Conservation (phyloP, 2,888 invertebrate species). For the Capitulum mitella region DNA sequence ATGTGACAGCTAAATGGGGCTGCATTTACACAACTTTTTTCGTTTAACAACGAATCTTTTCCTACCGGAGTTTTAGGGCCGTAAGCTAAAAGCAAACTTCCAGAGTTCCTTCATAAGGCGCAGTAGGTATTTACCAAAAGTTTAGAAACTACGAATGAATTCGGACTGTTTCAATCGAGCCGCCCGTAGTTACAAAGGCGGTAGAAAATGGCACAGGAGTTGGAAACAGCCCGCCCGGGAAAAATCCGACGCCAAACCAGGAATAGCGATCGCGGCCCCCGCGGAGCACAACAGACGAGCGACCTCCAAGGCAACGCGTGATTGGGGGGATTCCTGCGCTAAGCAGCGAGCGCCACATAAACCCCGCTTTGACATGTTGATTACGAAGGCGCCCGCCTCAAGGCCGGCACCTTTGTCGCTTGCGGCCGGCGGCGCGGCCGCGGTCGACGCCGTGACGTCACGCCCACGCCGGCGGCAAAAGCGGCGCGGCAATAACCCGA, state of each 20-base stretch:
- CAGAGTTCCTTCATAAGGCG: not conserved
- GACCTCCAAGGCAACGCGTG: not conserved
- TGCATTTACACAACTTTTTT: not conserved
- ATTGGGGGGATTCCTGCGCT: too few species aligned
- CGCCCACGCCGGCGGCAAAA: not conserved
- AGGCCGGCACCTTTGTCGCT: too few species aligned
- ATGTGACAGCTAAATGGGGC: not conserved
- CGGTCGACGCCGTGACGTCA: not conserved
- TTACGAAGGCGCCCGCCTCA: not conserved
- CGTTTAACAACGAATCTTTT: not conserved
- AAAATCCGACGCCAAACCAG: not conserved
- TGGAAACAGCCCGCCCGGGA: not conserved
- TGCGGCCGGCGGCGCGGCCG: not conserved
- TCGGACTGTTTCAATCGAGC: not conserved
- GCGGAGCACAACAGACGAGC: not conserved
- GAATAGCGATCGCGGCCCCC: not conserved
- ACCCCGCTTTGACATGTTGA: not conserved
- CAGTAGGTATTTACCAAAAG: not conserved
- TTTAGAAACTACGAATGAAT: constrained; percentile 4
- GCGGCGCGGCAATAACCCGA: constrained; percentile 12
- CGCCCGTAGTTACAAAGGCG: not conserved
- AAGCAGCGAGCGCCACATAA: too few species aligned
- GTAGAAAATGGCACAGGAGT: not conserved
- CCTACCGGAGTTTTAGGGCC: not conserved
- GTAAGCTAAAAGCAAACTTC: constrained; percentile 7